phyloP scores from a whole-genome alignment of 2,113 vertebrate genomes.

The Proterorhinus semilunaris region DNA sequence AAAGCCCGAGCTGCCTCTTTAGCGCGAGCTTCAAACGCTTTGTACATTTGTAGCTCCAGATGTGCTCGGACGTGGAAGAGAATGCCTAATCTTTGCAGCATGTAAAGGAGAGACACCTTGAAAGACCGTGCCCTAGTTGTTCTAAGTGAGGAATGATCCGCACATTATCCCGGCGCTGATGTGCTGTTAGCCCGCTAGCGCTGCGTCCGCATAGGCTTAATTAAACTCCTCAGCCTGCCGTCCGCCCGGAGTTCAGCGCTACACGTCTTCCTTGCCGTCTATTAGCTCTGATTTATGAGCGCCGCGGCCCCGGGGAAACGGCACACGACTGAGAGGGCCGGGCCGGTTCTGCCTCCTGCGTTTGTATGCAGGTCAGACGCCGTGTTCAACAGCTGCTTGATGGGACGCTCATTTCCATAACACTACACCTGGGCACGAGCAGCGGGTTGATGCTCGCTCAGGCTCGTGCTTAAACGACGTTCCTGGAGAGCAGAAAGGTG shows the following conservation, averaged over 20 bases:
- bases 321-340: slow-evolving; percentile 13
- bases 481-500: slow-evolving; percentile 19
- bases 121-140: slow-evolving; percentile 48
- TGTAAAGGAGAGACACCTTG: slow-evolving; percentile 20
- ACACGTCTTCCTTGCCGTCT: slow-evolving; percentile 38
- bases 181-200: slow-evolving; percentile 37
- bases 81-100: neutral
- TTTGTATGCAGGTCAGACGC: slow-evolving; percentile 20
- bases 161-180: slow-evolving; percentile 37
- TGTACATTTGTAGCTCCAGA: neutral
- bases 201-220: slow-evolving; percentile 54
- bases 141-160: slow-evolving; percentile 45
- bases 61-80: neutral
- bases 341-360: slow-evolving; percentile 7
- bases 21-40: slow-evolving; percentile 2
- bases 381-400: slow-evolving; percentile 22
- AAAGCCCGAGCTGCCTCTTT: neutral
- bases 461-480: slow-evolving; percentile 20
- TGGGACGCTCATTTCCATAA: slow-evolving; percentile 34
- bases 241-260: slow-evolving; percentile 49
- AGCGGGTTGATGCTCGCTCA: slow-evolving; percentile 15
- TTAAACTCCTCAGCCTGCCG: slow-evolving; percentile 59
- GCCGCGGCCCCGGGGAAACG: slow-evolving; percentile 29
- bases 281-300: slow-evolving; percentile 52
- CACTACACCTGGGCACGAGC: slow-evolving; percentile 17